Evolutionary conservation across 2,888 invertebrate genomes (phyloP), one percentile per base, ranked within the genome.

Genomic region (Minunthozetes semirufus): DNA sequence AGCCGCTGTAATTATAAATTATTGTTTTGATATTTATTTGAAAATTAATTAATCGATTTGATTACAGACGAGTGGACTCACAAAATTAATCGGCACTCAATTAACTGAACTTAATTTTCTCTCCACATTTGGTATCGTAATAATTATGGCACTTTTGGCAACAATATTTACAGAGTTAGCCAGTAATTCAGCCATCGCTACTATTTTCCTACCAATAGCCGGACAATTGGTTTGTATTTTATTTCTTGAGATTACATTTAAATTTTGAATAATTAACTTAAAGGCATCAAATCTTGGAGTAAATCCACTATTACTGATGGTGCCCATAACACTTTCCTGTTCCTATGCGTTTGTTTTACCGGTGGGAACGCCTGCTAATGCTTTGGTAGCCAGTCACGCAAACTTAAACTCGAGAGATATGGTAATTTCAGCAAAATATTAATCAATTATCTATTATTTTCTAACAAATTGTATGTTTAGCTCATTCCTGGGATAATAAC

Each of bases 351-450:
- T 94, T 86, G 93, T 93, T 86, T 86, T 95, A 83, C 95, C 94
- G 0, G 94, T 95, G 19, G 94, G 93, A 72, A 95, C 95, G 0
- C 94, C 95, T 2, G 94, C 95, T 27, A 96, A 96, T 84, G 95
- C 95, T 6, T 91, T 96, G 76, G 94, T 91, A 0, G 91, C 91
- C 19, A 90, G 90, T 0, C 90, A 91, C 15, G 90, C 90, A 5
- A 88, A 89, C 80, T 90, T 93, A 83, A 88, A 88, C 78, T 90
- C 91, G 11, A 86, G 87, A 76, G 90, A 91, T 80, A 91, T 92
- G 88, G 88, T 90, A 73, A 48, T 56, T 72, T 6, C 53, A 8
- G 25, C 25, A 9, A 22, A 5, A 33, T 38, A 8, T 19, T 3
- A 42, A 27, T 5, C 9, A 66, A 6, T 66, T 66, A 22, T 66